Percentiles rank a stretch among this genome's conserved stretches.
Conservation (phyloP, 1,140 invertebrate genomes). For the Steinernema feltiae region DNA sequence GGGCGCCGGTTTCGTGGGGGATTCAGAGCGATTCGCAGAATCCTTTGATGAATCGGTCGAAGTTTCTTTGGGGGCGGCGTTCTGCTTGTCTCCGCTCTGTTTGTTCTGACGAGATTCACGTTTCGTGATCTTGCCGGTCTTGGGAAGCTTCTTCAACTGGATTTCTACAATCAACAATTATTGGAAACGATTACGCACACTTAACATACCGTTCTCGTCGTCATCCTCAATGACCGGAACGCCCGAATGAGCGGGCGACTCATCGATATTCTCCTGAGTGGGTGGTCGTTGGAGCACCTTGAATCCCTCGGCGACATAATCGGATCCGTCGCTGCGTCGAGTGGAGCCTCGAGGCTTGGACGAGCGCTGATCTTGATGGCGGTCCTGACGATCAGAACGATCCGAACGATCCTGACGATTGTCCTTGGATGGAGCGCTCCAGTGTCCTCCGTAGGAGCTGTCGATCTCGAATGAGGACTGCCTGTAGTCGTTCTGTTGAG, state of each 20-base stretch:
- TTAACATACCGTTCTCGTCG: neutral
- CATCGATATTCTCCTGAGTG: neutral
- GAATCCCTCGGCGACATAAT: neutral
- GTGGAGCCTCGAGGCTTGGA: neutral
- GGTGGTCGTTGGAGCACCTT: neutral
- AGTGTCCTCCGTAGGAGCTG: conserved; percentile 3
- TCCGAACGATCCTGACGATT: neutral
- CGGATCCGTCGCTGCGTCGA: neutral
- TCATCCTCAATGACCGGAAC: neutral
- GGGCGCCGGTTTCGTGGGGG: conserved; percentile 18
- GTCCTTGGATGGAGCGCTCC: neutral
- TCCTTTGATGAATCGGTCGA: neutral
- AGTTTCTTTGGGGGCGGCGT: neutral
- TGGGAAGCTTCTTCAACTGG: conserved; percentile 32
- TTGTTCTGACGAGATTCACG: conserved; percentile 17
- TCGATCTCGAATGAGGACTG: neutral
- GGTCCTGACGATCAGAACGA: too few relatives aligned
- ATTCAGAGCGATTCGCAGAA: neutral
- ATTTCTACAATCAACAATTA: conserved; percentile 22
- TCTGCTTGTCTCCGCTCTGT: neutral
- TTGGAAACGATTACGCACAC: neutral
- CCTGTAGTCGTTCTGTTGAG: neutral
- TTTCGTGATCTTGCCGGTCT: conserved; percentile 12
- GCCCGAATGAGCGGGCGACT: neutral
- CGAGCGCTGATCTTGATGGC: neutral